phyloP scores from a whole-genome alignment of 2,113 vertebrate species.

The Heteronetta atricapilla region DNA sequence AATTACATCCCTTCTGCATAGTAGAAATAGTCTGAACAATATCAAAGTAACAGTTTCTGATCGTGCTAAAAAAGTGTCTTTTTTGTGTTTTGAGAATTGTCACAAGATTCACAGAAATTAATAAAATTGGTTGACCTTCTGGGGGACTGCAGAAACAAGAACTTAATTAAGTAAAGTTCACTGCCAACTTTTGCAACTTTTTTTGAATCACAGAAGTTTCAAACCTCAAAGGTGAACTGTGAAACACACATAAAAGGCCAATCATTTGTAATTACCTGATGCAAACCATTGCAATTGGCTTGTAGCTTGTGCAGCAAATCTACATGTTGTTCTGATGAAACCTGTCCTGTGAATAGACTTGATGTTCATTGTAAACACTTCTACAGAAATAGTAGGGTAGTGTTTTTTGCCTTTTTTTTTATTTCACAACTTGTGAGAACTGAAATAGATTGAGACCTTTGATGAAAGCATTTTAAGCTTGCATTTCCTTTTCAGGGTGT shows the following conservation, averaged over 20 bases:
- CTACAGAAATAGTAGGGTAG: neutral
- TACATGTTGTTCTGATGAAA: fast-evolving
- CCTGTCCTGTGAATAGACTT: neutral
- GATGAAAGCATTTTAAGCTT: neutral
- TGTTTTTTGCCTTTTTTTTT: neutral
- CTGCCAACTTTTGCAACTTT: fast-evolving
- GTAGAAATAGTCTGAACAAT: neutral
- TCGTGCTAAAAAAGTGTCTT: neutral
- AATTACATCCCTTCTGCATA: neutral
- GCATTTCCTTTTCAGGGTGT: neutral
- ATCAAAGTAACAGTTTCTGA: neutral
- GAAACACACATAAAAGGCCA: neutral
- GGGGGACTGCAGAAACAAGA: neutral
- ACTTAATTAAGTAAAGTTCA: fast-evolving
- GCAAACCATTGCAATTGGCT: neutral
- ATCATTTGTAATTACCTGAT: neutral
- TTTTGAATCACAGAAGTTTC: neutral
- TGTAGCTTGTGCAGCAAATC: neutral
- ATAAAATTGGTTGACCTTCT: neutral
- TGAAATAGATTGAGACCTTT: neutral
- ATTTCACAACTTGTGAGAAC: neutral
- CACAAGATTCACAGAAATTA: neutral
- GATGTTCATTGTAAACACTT: neutral
- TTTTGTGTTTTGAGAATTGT: neutral
- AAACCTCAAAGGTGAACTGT: neutral